Evolutionary conservation across 2,888 invertebrate genomes (phyloP).

Genomic region (Alloscopus bannaensis): DNA sequence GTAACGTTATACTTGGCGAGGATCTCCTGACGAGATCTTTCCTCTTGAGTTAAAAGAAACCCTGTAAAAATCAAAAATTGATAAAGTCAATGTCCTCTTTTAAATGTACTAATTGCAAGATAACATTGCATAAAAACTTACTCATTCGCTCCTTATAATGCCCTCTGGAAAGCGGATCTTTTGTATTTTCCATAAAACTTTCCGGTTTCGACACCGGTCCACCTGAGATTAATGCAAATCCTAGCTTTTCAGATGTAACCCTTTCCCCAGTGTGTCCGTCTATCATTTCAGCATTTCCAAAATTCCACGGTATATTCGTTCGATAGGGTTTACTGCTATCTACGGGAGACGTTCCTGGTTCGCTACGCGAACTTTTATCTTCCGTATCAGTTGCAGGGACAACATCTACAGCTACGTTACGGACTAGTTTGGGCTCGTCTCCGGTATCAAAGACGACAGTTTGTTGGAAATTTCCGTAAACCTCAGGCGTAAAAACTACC

Average conservation of each 20-base stretch:
- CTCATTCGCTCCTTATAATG: slow-evolving; percentile 73
- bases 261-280: slow-evolving; percentile 68
- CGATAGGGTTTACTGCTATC: slow-evolving; percentile 40
- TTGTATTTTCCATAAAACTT: slow-evolving; percentile 47
- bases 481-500: slow-evolving; percentile 82
- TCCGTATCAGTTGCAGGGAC: slow-evolving; percentile 77
- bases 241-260: slow-evolving; percentile 68
- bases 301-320: slow-evolving; percentile 72
- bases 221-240: slow-evolving; percentile 71
- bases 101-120: slow-evolving; percentile 4
- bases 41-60: slow-evolving; percentile 72
- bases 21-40: slow-evolving; percentile 71
- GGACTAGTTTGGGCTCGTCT: slow-evolving; percentile 79
- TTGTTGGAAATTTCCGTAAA: slow-evolving; percentile 87
- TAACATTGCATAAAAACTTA: slow-evolving; percentile 52
- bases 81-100: slow-evolving; percentile 10
- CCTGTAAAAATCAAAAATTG: slow-evolving; percentile 46
- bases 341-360: slow-evolving; percentile 50
- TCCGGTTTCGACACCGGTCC: slow-evolving; percentile 24
- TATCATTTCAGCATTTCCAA: slow-evolving; percentile 72
- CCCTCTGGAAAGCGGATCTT: slow-evolving; percentile 64
- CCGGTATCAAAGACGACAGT: slow-evolving; percentile 87
- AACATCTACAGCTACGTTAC: slow-evolving; percentile 85
- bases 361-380: slow-evolving; percentile 44
- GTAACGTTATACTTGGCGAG: slow-evolving; percentile 72